A percentile compares a stretch with the other conserved stretches of the same genome.
phyloP scores from a whole-genome alignment of 2,797 vertebrate genomes.

The Gallirallus australis region DNA sequence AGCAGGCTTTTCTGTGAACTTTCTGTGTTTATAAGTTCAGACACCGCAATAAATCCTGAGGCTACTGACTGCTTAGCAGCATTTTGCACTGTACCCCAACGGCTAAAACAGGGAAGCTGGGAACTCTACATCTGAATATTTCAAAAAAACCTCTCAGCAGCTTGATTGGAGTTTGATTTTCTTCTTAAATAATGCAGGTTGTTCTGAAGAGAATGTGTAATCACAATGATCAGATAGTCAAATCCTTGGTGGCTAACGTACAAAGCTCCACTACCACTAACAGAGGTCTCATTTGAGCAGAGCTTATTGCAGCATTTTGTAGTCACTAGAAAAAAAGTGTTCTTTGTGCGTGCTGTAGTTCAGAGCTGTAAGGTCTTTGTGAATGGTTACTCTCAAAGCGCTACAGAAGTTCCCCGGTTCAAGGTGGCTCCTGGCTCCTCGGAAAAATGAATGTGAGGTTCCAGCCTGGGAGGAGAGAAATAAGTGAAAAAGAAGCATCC shows the following conservation, averaged over 20 bases:
- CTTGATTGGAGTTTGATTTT: constrained; percentile 52
- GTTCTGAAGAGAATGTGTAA: constrained; percentile 18
- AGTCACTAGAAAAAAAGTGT: constrained; percentile 54
- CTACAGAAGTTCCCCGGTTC: constrained; percentile 66
- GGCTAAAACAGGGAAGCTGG: background rate
- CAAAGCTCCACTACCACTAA: background rate
- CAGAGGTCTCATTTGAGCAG: background rate
- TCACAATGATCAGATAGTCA: background rate
- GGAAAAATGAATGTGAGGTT: constrained; percentile 60
- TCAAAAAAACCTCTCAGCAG: constrained; percentile 27
- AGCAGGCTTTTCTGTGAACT: constrained; percentile 58
- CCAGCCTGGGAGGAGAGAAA: constrained; percentile 70
- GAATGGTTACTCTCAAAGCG: constrained; percentile 66
- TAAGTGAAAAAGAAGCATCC: constrained; percentile 51
- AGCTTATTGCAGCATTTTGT: constrained; percentile 61
- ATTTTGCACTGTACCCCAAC: background rate
- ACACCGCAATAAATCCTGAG: constrained; percentile 24
- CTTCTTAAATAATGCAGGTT: constrained; percentile 54
- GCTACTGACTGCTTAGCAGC: constrained; percentile 23
- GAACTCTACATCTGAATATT: constrained; percentile 27
- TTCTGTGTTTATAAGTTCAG: background rate
- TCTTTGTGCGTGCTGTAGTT: constrained; percentile 69
- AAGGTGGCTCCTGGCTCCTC: constrained; percentile 60
- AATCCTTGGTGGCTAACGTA: background rate
- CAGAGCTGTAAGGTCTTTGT: constrained; percentile 67